phyloP scores from a whole-genome alignment of 2,888 invertebrate genomes.

The Schrankia costaestrigalis region DNA sequence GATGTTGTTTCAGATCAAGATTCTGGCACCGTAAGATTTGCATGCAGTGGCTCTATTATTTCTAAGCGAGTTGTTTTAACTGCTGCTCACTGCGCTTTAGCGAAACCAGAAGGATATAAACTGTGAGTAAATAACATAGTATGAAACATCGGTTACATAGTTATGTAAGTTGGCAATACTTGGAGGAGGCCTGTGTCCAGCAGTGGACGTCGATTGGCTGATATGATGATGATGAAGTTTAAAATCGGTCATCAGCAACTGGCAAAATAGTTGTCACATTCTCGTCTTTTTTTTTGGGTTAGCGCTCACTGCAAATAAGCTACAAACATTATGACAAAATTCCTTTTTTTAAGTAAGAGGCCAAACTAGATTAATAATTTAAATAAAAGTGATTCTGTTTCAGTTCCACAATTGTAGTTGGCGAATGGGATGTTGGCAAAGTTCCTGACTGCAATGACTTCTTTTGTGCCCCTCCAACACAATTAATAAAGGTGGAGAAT shows the following conservation, averaged over 20 bases:
- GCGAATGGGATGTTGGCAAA: slow-evolving; percentile 86
- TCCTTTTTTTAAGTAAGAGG: no score
- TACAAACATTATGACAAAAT: no score
- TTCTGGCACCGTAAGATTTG: slow-evolving; percentile 85
- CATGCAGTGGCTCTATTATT: slow-evolving; percentile 88
- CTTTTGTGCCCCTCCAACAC: slow-evolving; percentile 87
- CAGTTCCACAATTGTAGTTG: slow-evolving; percentile 86
- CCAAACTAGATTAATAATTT: no score
- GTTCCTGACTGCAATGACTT: slow-evolving; percentile 88
- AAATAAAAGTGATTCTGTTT: background rate
- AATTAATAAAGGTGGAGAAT: slow-evolving; percentile 86
- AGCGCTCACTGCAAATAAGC: background rate
- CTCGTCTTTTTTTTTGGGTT: background rate
- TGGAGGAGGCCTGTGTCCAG: background rate
- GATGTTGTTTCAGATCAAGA: slow-evolving; percentile 79
- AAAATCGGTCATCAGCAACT: no score
- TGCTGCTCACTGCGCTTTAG: slow-evolving; percentile 89
- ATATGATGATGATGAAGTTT: no score
- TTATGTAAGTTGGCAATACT: background rate
- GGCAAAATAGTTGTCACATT: no score
- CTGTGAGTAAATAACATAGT: slow-evolving; percentile 77
- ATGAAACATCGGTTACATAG: background rate
- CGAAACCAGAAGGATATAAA: slow-evolving; percentile 87
- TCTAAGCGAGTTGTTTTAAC: slow-evolving; percentile 83
- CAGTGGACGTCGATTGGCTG: no score